Evolutionary conservation across 64 coral and sea anemone species (phyloP), one percentile per base, ranked within the genome.

Genomic region (Catalaphyllia jardinei): DNA sequence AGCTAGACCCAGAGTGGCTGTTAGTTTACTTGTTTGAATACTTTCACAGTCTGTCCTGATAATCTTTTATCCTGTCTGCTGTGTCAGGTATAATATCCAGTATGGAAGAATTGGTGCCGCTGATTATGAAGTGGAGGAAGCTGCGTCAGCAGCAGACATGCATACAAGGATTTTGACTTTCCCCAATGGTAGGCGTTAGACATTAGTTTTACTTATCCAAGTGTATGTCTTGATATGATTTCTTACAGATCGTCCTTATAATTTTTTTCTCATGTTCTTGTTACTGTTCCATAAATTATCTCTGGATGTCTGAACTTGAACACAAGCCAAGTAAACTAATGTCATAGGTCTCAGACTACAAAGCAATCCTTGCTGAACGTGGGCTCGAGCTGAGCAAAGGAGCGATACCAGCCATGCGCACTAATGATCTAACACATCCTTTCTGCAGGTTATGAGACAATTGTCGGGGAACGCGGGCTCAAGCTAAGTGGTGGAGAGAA

Each of bases 401-500:
- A 28, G 0, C 25, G 29, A 73, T 30, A 14, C 9, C 19, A 17
- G 7, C 10, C 27, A 52, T 79, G n/a, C 54, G 39, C 13, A 52
- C 20, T 29, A 11, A 81, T 35, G 11, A 16, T 16, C 54, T 57
- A 16, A 16, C 54, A 8, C 80, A 61, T 73, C 30, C 24, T 91
- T 57, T 83, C 35, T 33, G n/a, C 84, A 98, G 96, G 93, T 19
- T 98, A 98, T 49, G 78, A 91, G 19, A 98, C 93, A 7, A 19
- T 98, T 10, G 96, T 98, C 17, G 96, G 96, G 25, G 96, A 98
- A 61, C 93, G 96, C 42, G 96, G 96, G 12, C 76, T 98, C 10
- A 98, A 98, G 73, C 72, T 98, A 11, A 98, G 96, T 61, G 96
- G 96, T 17, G 96, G 96, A 17, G 96, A 98, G 83, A 98, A 98